phyloP scores from a whole-genome alignment of 2,888 invertebrate genomes.

The Urechis unicinctus region DNA sequence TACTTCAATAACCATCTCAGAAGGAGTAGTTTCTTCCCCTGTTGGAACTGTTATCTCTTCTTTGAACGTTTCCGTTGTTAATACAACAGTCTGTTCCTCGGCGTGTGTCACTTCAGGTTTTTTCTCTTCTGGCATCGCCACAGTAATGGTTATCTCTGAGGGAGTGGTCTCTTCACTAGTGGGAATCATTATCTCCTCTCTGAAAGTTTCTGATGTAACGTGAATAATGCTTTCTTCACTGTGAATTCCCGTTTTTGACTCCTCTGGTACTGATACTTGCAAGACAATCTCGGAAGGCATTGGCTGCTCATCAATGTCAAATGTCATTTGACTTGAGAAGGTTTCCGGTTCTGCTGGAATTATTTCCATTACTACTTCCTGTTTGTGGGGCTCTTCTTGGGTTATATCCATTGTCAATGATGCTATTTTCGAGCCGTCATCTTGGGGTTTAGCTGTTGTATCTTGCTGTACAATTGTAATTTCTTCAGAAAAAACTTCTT shows the following conservation, averaged over 20 bases:
- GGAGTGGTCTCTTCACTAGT: conserved; percentile 8
- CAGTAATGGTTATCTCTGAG: conserved; percentile 5
- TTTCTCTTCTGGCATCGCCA: conserved; percentile 5
- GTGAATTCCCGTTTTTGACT: neutral
- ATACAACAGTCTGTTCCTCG: neutral
- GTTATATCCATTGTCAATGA: neutral
- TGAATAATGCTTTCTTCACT: conserved; percentile 4
- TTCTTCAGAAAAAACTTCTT: conserved; percentile 9
- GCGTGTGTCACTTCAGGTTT: conserved; percentile 9
- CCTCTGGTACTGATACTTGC: conserved; percentile 4
- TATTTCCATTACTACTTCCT: conserved; percentile 4
- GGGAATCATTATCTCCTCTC: conserved; percentile 6
- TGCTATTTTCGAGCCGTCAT: neutral
- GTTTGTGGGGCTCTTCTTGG: conserved; percentile 3
- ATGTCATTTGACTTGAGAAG: neutral
- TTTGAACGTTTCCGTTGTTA: conserved; percentile 1
- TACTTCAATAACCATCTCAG: conserved; percentile 2
- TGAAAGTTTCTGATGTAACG: conserved; percentile 9
- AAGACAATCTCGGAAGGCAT: conserved; percentile 2
- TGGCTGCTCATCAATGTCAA: neutral
- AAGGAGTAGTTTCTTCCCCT: conserved; percentile 11
- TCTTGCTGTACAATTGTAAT: conserved; percentile 5
- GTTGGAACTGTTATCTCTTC: conserved; percentile 4
- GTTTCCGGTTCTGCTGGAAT: conserved; percentile 1
- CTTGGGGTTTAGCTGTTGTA: no score